phyloP scores from a whole-genome alignment of 2,888 invertebrate species.

The Zele albiditarsus region DNA sequence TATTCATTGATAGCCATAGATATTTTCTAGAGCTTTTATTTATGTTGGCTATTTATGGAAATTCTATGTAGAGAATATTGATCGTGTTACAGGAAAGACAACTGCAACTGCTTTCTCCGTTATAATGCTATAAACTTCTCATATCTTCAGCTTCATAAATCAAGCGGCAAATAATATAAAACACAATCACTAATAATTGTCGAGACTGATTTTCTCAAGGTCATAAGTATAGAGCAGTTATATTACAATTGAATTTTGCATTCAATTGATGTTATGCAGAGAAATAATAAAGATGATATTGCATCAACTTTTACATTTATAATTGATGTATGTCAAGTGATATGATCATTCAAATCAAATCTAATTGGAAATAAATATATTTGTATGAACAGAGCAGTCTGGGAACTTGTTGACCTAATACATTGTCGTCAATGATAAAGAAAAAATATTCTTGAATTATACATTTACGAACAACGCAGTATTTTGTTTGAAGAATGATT shows the following conservation, averaged over 20 bases:
- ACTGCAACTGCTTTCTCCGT: not conserved
- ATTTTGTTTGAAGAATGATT: too few species aligned
- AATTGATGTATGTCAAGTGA: not conserved
- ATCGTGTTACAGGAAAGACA: not conserved
- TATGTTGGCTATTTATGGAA: not conserved
- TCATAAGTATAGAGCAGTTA: not conserved
- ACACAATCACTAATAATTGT: not conserved
- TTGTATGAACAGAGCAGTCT: not conserved
- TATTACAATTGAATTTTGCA: not conserved
- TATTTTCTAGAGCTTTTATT: not conserved
- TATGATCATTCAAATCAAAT: not conserved
- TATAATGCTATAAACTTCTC: not conserved
- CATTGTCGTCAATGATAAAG: too few species aligned
- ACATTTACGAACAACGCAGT: too few species aligned
- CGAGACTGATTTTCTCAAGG: slow-evolving; percentile 1
- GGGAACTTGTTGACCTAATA: too few species aligned
- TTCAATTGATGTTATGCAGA: not conserved
- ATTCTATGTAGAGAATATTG: not conserved
- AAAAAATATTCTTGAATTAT: too few species aligned
- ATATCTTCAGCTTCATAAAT: not conserved
- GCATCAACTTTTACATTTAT: not conserved
- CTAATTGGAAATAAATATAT: not conserved
- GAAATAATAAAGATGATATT: not conserved
- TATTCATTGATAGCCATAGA: not conserved
- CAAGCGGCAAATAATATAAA: not conserved